phyloP scores from a whole-genome alignment of 2,797 vertebrate genomes.

The Synanceia verrucosa region DNA sequence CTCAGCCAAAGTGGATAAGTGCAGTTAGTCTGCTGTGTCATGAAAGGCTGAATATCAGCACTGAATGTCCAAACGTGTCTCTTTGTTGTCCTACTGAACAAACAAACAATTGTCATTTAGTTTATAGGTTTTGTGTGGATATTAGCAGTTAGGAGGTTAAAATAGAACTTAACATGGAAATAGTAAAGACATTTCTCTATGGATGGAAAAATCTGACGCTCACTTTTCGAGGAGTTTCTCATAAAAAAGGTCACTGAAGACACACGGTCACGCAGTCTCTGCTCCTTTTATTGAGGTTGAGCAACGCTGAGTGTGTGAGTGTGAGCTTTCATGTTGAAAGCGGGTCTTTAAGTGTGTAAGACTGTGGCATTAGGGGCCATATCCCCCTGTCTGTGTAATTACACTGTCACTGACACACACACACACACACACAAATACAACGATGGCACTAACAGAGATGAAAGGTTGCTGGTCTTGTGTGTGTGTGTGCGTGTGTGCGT shows the following conservation, averaged over 20 bases:
- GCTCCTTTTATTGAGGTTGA: conserved; percentile 72
- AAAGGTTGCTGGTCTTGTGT: conserved; percentile 71
- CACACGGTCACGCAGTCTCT: conserved; percentile 40
- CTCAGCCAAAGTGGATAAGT: conserved; percentile 17
- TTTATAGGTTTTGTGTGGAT: not conserved
- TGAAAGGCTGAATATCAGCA: not conserved
- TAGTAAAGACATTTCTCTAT: not conserved
- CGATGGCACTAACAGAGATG: conserved; percentile 76
- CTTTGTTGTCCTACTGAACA: not conserved
- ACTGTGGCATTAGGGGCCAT: conserved; percentile 78
- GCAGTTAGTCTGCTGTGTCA: not conserved
- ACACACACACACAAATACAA: conserved; percentile 51
- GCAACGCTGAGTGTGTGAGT: conserved; percentile 47
- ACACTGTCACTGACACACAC: conserved; percentile 70
- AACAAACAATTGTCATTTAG: not conserved
- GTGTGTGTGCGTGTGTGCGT: conserved; percentile 41
- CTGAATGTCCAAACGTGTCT: not conserved
- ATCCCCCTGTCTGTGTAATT: conserved; percentile 78
- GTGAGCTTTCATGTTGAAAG: conserved; percentile 80
- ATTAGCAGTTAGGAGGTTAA: not conserved
- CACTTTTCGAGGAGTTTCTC: conserved; percentile 8
- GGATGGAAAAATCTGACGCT: not conserved
- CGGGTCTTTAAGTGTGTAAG: conserved; percentile 75
- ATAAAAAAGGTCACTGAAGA: conserved; percentile 29
- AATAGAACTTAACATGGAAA: not conserved